Evolutionary conservation across 1,140 invertebrate species (phyloP), one percentile per base, ranked within the genome.

Genomic region (Doryteuthis pealeii): DNA sequence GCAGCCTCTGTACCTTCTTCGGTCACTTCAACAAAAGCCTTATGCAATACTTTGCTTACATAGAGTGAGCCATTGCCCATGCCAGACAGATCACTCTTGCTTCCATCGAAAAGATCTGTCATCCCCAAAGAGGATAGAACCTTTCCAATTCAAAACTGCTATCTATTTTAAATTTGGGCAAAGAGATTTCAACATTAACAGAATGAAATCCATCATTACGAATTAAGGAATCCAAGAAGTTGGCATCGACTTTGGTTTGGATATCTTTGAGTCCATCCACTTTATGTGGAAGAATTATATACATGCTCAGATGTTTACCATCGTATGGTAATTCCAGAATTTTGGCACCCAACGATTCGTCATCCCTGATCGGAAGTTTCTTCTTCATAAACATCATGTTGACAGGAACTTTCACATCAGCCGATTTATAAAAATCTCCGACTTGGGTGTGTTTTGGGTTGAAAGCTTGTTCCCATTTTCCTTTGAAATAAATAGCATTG

Each of bases 401-500:
- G 1, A 73, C 74, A 58, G 68, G 67, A 40, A 68, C 30, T 18
- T 43, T 71, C 28, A 1, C 62, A 31, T 12, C 65, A 58, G 70
- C 33, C 49, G 22, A 67, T n/a, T 5, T 77, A 28, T 73, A 77
- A 45, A 88, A 89, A 88, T 18, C 76, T 74, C 32, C 79, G 72
- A 54, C 71, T 66, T 76, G 85, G 90, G 92, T 94, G 15, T 82
- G 78, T 3, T 83, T 82, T 0, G 83, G 78, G 8, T 91, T 85
- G 77, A 94, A 94, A 65, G 91, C 90, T 30, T 89, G 88, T 69
- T 92, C 89, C 93, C 93, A 94, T 70, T 90, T 89, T 10, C 91
- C 93, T 77, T 91, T 93, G 73, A 94, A 94, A 74, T 94, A 94
- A 5, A 94, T 82, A 0, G 92, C 92, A 78, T 92, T 93, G 14